A percentile compares a stretch with the other conserved stretches of the same genome.
These are phyloP conservation scores for Tetramorium bicarinatum DNA, from an alignment of 2,888 invertebrate species.

Conservation along the genomic window DNA sequence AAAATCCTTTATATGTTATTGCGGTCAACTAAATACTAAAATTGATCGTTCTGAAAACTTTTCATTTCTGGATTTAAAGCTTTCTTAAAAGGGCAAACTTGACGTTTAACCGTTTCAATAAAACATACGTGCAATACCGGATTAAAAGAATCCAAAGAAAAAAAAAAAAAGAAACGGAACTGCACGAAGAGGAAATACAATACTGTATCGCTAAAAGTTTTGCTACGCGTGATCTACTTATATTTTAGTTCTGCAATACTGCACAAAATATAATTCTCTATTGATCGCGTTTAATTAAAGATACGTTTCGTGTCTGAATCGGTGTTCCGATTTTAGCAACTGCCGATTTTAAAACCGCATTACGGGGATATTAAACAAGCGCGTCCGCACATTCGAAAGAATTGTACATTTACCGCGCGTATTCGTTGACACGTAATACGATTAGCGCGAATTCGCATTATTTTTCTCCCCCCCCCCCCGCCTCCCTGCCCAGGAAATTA, in stretches of 20 bases:
- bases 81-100: no score
- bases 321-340: not conserved
- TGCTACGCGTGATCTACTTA: no score
- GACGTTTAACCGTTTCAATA: not conserved
- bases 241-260: not conserved
- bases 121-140: not conserved
- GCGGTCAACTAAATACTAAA: no score
- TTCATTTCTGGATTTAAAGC: no score
- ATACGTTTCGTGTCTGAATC: not conserved
- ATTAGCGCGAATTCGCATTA: not conserved
- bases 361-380: not conserved
- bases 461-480: no score
- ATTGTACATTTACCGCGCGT: not conserved
- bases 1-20: no score
- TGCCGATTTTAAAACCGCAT: not conserved
- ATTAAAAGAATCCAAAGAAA: not conserved
- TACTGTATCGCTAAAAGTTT: not conserved
- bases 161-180: not conserved
- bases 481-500: not conserved
- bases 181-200: not conserved
- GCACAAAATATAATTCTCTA: not conserved
- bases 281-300: slow-evolving; percentile 30
- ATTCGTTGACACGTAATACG: not conserved
- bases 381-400: not conserved
- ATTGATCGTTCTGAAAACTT: no score